Conservation (phyloP, 2,113 vertebrate species). For the Spilogale gracilis region DNA sequence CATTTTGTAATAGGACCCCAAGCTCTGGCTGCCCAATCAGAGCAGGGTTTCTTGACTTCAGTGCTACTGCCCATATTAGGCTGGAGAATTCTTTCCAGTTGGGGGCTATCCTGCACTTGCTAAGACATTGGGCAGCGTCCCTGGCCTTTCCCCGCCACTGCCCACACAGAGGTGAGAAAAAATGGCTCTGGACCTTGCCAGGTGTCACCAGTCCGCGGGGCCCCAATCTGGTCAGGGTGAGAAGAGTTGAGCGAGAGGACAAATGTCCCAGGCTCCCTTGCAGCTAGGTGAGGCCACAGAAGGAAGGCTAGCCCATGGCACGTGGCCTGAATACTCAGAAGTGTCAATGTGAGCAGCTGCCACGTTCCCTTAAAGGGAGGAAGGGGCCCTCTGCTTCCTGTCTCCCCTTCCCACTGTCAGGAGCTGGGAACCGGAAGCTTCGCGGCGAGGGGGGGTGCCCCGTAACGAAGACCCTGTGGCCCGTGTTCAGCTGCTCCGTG, state of each 20-base stretch:
- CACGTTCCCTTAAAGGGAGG: not conserved
- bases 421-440: not conserved
- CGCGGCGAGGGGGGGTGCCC: not conserved
- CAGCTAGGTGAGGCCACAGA: not conserved
- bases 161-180: not conserved
- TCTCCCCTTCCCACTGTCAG: not conserved
- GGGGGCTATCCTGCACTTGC: not conserved
- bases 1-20: not conserved
- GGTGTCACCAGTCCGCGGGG: not conserved
- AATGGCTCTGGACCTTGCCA: not conserved
- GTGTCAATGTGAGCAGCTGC: not conserved
- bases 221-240: not conserved
- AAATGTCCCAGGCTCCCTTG: slow-evolving; percentile 42
- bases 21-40: not conserved
- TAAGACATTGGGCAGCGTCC: not conserved
- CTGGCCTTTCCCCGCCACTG: not conserved
- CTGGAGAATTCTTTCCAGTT: not conserved
- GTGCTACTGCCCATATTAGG: not conserved
- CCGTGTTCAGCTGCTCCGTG: not conserved
- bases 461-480: too few species aligned
- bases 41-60: not conserved
- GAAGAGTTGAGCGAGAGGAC: not conserved
- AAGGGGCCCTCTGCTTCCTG: not conserved
- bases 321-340: not conserved
- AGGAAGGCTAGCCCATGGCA: not conserved